Percentiles rank a stretch among this genome's conserved stretches.
Conservation (phyloP, 30 jellyfish, hydroid and myxozoan genomes). For the Pseudorhiza aurosa region DNA sequence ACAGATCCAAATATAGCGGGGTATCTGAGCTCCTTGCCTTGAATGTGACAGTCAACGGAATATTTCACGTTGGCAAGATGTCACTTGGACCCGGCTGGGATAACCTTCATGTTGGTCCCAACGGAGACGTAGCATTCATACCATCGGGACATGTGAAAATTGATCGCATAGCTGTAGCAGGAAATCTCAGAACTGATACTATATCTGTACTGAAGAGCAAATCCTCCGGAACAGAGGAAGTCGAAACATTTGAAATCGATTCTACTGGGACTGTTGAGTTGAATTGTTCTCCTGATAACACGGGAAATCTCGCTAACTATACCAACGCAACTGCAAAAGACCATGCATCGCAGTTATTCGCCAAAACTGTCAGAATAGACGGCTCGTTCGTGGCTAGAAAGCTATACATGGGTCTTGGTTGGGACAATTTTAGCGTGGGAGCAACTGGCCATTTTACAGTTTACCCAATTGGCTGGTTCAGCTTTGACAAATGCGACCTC, state of each 20-base stretch:
- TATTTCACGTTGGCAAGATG: conserved; percentile 44
- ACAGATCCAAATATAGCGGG: conserved; percentile 40
- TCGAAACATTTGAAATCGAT: conserved; percentile 3
- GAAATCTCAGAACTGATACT: conserved; percentile 51
- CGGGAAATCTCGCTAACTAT: neutral
- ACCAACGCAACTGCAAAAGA: conserved; percentile 4
- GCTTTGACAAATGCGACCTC: conserved; percentile 27
- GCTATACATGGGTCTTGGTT: conserved; percentile 61
- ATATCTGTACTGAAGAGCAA: conserved; percentile 23
- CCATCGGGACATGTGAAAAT: conserved; percentile 49
- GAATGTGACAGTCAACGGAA: conserved; percentile 51
- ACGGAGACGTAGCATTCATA: conserved; percentile 48
- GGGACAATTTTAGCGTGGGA: conserved; percentile 16
- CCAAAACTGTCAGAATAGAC: conserved; percentile 21
- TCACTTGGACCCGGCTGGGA: conserved; percentile 62
- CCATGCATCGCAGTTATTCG: conserved; percentile 63
- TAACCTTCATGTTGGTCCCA: conserved; percentile 34
- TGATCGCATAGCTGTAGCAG: conserved; percentile 17
- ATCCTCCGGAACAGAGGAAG: conserved; percentile 15
- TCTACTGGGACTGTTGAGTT: conserved; percentile 37
- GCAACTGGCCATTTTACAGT: conserved; percentile 24
- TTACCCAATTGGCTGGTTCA: conserved; percentile 54
- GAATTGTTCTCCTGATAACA: conserved; percentile 35
- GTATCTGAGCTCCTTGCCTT: conserved; percentile 38
- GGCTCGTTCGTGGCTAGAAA: conserved; percentile 29